Percentiles rank a stretch among this genome's conserved stretches.
Conservation (phyloP, 2,888 invertebrate species). For the Bimastos eiseni region DNA sequence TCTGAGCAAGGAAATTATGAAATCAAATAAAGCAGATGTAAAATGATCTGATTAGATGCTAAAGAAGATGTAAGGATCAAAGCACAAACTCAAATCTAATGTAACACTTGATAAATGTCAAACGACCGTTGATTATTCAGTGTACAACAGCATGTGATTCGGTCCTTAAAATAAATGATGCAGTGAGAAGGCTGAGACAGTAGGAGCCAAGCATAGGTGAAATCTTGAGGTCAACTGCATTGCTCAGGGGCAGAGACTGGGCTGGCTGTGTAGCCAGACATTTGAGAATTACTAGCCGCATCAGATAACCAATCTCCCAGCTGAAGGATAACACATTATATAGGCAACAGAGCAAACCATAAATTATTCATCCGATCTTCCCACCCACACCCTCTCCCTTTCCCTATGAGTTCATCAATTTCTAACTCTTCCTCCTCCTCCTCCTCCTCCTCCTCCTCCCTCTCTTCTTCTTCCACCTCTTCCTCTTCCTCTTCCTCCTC, state of each 20-base stretch:
- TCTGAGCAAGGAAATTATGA: not conserved
- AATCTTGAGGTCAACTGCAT: not conserved
- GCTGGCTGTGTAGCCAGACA: not conserved
- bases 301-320: slow-evolving; percentile 6
- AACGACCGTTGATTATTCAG: not conserved
- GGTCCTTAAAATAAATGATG: not conserved
- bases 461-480: not conserved
- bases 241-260: not conserved
- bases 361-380: not conserved
- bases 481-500: not conserved
- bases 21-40: not conserved
- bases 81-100: not conserved
- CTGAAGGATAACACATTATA: not conserved
- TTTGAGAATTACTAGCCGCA: not conserved
- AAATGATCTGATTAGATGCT: not conserved
- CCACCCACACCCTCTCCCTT: not conserved
- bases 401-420: not conserved
- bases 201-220: not conserved
- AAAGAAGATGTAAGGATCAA: not conserved
- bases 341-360: not conserved
- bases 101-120: not conserved
- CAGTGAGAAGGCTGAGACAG: not conserved
- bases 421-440: not conserved
- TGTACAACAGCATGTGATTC: not conserved
- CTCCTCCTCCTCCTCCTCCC: not conserved